Evolutionary conservation across 2,888 invertebrate species (phyloP).

Genomic region (Ophion obscuratus): DNA sequence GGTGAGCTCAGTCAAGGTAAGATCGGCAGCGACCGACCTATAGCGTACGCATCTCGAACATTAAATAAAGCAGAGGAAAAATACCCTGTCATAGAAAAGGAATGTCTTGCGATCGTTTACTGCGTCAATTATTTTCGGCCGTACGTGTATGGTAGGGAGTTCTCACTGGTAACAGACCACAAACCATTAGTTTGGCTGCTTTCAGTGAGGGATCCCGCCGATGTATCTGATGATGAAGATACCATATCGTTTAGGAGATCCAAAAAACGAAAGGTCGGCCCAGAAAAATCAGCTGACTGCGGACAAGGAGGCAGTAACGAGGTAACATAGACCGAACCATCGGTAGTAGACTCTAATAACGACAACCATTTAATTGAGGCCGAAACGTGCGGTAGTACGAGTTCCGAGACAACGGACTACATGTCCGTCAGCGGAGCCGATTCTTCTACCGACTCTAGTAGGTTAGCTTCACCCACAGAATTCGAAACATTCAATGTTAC

Average conservation of each 20-base stretch:
- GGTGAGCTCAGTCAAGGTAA: too few species aligned
- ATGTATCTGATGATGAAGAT: conserved; percentile 35
- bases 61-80: too few species aligned
- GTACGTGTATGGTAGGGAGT: conserved; percentile 71
- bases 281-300: neutral
- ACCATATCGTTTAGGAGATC: neutral
- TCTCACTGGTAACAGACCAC: conserved; percentile 72
- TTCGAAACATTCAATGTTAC: neutral
- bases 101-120: conserved; percentile 66
- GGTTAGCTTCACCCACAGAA: neutral
- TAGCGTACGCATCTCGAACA: too few species aligned
- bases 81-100: conserved; percentile 39
- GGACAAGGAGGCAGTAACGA: neutral
- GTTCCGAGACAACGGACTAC: neutral
- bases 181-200: conserved; percentile 54
- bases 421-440: neutral
- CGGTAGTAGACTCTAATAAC: neutral
- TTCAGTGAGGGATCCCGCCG: conserved; percentile 71
- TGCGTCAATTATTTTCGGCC: conserved; percentile 27
- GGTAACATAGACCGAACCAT: neutral
- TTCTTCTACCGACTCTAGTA: conserved; percentile 5
- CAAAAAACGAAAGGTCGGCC: conserved; percentile 17
- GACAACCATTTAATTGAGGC: neutral
- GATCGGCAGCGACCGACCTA: too few species aligned
- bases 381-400: neutral